Base-by-base conservation (phyloP, 2,888 invertebrate genomes). In the Pardosa pseudoannulata region DNA sequence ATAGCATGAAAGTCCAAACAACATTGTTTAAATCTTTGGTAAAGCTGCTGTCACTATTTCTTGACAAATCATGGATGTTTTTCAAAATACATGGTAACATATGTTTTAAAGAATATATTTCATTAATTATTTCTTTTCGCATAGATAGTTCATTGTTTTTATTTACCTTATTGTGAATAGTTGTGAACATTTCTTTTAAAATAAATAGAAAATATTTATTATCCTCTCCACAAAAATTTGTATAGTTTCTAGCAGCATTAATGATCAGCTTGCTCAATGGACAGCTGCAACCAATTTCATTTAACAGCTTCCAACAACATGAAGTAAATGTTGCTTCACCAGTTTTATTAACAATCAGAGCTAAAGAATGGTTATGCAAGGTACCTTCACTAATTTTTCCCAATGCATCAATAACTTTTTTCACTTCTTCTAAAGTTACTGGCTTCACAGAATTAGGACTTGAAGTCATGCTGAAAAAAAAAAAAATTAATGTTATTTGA, bases 121-220 rank as follows among this genome's bases (percentile, higher is more conserved):
- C 64, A 56, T 23, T 5, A 3, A 27, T 62, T 5, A 75, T 2
- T 23, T 36, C 31, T 19, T 27, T 64, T 9, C 82, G 62, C 27
- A 75, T 23, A 28, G 41, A 29, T 23, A 19, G 23, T 46, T 82
- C 75, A 16, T 46, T 32, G 6, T 16, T 19, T 0, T 1, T 39
- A 16, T 13, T 29, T 7, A 41, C 3, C 2, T 46, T 28, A 7
- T 23, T 50, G 29, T 11, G 2, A 6, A 73, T 27, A 13, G 36
- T 11, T 39, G n/a, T 31, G 28, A 79, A 32, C 2, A 78, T 41
- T 67, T 79, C 83, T 46, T 62, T 56, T 11, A 85, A 31, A 27
- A 85, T 23, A 9, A 79, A 9, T 27, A 85, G 2, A 39, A 85
- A 78, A 13, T 73, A 16, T 16, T 85, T 73, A 29, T 78, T 41